Base-by-base conservation (phyloP, 2,888 invertebrate species). In the Aproaerema taeniolella region DNA sequence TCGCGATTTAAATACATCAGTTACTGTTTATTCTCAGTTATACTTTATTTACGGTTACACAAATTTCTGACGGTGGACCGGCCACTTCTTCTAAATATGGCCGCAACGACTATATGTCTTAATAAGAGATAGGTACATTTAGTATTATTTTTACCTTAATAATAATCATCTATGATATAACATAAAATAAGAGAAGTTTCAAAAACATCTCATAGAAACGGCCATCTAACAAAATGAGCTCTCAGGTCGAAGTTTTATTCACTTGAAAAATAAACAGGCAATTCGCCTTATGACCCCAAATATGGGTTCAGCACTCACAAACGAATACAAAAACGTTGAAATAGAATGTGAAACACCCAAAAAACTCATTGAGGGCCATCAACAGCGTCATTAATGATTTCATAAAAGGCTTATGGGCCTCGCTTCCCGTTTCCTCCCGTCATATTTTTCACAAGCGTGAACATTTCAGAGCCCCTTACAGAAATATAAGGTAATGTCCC, bases 361-460 rank as follows among this genome's bases (percentile, higher is more conserved):
- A 71, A 66, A 67, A 61, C 61, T 61, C 65, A 60, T 61, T 64
- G 62, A 52, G 49, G 52, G 47, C 71, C 68, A 76, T 77, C 74
- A 70, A 62, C 66, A 50, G 58, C 62, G 65, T 79, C 81, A 79
- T 81, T 82, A 81, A 75, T 76, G 73, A 76, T 79, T 79, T 74
- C 76, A 79, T 80, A 79, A 78, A 80, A 71, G 76, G 79, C 76
- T 74, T 76, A 79, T 67, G 66, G 71, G 62, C 63, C 67, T 60
- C 67, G 65, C 65, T 73, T 77, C 66, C 76, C 53, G 60, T 70
- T 68, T 69, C 67, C 67, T 60, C 61, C 58, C 71, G 67, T 73
- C 71, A 76, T 75, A 80, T 77, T 82, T 80, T 73, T 71, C 69
- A 70, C 67, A 70, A 68, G 69, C 61, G 65, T 66, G 65, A 65